phyloP scores from a whole-genome alignment of 53 echinoderm and acorn worm species.

The Henricia sp. region DNA sequence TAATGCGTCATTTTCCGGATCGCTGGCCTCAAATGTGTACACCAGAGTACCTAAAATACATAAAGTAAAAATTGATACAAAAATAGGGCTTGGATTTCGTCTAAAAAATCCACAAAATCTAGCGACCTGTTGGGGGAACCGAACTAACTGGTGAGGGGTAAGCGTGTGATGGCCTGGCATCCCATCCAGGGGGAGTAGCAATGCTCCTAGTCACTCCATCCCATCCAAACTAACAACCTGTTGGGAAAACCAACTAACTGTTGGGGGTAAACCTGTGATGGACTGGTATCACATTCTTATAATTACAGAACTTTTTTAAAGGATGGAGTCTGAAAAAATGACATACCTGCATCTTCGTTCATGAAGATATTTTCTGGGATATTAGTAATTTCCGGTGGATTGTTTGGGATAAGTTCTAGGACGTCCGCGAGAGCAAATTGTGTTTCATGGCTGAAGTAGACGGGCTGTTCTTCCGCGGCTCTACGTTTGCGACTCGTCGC shows the following conservation, averaged over 20 bases:
- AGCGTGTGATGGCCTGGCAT: no score
- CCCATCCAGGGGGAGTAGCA: no score
- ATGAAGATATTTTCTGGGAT: slow-evolving; percentile 19
- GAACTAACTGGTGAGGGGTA: background rate
- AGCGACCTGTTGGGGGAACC: no score
- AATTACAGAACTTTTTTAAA: no score
- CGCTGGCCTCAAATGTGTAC: slow-evolving; percentile 32
- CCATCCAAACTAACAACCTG: no score
- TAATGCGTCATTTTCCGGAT: slow-evolving; percentile 45
- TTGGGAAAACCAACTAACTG: no score
- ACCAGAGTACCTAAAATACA: slow-evolving; percentile 28
- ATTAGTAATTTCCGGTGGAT: slow-evolving; percentile 44
- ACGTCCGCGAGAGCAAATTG: slow-evolving; percentile 43
- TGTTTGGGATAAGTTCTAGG: slow-evolving; percentile 17
- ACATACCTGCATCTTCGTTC: slow-evolving; percentile 57
- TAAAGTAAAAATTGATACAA: background rate
- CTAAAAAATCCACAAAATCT: background rate
- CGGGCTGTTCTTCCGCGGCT: background rate
- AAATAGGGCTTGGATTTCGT: background rate
- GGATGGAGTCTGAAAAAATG: no score
- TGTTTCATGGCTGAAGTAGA: slow-evolving; percentile 60
- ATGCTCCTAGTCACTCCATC: no score
- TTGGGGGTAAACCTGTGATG: no score
- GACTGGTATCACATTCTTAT: no score
- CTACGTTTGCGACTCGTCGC: background rate